These are phyloP conservation scores for Pelodiscus sinensis DNA, from an alignment of 2,113 vertebrate genomes.

Conservation along the genomic window DNA sequence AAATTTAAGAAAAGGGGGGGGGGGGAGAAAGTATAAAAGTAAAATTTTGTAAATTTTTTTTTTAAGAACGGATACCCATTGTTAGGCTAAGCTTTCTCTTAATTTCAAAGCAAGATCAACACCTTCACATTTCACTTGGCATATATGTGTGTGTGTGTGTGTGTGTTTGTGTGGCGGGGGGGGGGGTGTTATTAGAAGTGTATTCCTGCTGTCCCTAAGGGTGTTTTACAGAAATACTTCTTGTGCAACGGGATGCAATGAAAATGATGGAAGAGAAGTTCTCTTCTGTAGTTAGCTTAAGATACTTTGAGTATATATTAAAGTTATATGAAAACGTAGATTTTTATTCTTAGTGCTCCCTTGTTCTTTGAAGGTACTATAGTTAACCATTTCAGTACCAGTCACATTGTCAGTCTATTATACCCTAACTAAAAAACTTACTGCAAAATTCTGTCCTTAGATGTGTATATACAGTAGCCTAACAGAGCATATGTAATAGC, in stretches of 20 bases:
- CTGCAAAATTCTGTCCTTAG: background rate
- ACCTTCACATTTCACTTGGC: background rate
- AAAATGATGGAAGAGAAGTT: accelerated
- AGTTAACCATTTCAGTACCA: background rate
- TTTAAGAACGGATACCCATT: background rate
- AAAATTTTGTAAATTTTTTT: background rate
- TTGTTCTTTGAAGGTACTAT: slow-evolving; percentile 12
- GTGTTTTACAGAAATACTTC: background rate
- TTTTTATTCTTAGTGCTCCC: background rate
- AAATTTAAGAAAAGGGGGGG: slow-evolving; percentile 9
- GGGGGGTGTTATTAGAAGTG: background rate
- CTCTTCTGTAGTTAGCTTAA: background rate
- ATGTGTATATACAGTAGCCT: background rate
- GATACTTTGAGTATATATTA: background rate
- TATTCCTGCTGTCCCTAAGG: background rate
- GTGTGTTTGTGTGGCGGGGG: no score
- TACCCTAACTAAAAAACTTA: background rate
- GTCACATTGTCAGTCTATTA: background rate
- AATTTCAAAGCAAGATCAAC: background rate
- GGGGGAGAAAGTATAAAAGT: background rate
- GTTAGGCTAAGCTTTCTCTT: background rate
- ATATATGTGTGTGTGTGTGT: no score
- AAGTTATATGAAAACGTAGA: background rate
- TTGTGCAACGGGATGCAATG: accelerated
- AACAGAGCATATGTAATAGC: accelerated